These are phyloP conservation scores for Panurus biarmicus DNA, from an alignment of 2,113 vertebrate genomes.

Conservation along the genomic window DNA sequence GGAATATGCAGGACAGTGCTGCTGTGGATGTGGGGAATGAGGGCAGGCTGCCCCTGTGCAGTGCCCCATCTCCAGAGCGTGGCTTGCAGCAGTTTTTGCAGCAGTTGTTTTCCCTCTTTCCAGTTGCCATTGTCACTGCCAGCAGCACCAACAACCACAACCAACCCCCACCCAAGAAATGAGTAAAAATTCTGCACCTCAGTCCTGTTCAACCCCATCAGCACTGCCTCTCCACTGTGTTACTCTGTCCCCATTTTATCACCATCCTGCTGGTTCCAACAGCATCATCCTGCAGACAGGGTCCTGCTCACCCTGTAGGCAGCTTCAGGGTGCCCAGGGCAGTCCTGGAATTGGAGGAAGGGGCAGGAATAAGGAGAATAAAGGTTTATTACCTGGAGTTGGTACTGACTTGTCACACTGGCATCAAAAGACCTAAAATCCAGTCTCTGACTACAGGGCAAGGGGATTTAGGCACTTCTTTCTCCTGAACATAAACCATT, in stretches of 20 bases:
- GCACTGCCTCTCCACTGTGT: not conserved
- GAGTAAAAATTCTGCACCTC: not conserved
- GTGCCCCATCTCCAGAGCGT: not conserved
- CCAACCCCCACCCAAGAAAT: not conserved
- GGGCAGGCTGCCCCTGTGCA: not conserved
- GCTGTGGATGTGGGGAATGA: rapidly evolving
- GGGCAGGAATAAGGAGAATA: not conserved
- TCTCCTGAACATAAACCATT: not conserved
- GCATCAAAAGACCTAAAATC: not conserved
- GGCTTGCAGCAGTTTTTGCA: not conserved
- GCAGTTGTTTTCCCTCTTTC: not conserved
- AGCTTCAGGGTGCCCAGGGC: not conserved
- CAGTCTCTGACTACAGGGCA: not conserved
- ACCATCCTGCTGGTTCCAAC: not conserved
- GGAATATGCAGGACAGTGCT: not conserved
- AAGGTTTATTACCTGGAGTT: not conserved
- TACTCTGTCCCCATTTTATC: not conserved
- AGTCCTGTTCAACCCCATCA: rapidly evolving
- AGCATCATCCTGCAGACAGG: not conserved
- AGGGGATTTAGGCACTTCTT: not conserved
- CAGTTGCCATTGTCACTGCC: not conserved
- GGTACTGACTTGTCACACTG: not conserved
- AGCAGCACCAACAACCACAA: not conserved
- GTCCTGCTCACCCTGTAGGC: not conserved
- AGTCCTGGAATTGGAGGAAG: not conserved